phyloP scores from a whole-genome alignment of 1,140 invertebrate genomes.

The Orchesella cincta region DNA sequence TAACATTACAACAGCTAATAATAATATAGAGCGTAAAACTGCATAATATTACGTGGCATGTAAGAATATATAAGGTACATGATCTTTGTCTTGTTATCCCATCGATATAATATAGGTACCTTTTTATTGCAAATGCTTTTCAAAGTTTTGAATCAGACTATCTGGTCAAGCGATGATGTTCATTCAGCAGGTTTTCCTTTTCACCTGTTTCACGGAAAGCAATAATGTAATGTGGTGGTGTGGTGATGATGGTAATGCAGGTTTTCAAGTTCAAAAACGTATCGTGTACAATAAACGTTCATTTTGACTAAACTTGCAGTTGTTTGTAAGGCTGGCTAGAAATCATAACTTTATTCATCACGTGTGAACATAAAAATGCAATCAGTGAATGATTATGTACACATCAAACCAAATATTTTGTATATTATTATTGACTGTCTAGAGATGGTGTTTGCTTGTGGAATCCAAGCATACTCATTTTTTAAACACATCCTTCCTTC shows the following conservation, averaged over 20 bases:
- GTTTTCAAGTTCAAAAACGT: too few relatives aligned
- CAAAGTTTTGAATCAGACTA: background rate
- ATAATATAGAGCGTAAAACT: too few relatives aligned
- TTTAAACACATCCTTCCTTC: slow-evolving; percentile 14
- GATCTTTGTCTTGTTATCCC: slow-evolving; percentile 13
- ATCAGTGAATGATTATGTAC: too few relatives aligned
- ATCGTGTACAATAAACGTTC: background rate
- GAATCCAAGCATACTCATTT: background rate
- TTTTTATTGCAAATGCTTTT: background rate
- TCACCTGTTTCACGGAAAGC: slow-evolving; percentile 3
- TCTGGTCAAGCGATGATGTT: background rate
- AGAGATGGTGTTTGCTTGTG: slow-evolving; percentile 4
- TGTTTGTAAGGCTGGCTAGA: background rate
- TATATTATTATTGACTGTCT: slow-evolving; percentile 1
- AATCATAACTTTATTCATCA: slow-evolving; percentile 22
- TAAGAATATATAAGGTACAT: background rate
- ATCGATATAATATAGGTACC: background rate
- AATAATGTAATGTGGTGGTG: too few relatives aligned
- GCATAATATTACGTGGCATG: background rate
- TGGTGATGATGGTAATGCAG: too few relatives aligned
- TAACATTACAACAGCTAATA: too few relatives aligned
- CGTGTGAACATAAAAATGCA: slow-evolving; percentile 1
- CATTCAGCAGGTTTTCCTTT: slow-evolving; percentile 16
- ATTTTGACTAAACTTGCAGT: background rate
- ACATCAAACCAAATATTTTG: too few relatives aligned